Evolutionary conservation across 2,888 invertebrate species (phyloP).

Genomic region (Parasteatoda lunata): DNA sequence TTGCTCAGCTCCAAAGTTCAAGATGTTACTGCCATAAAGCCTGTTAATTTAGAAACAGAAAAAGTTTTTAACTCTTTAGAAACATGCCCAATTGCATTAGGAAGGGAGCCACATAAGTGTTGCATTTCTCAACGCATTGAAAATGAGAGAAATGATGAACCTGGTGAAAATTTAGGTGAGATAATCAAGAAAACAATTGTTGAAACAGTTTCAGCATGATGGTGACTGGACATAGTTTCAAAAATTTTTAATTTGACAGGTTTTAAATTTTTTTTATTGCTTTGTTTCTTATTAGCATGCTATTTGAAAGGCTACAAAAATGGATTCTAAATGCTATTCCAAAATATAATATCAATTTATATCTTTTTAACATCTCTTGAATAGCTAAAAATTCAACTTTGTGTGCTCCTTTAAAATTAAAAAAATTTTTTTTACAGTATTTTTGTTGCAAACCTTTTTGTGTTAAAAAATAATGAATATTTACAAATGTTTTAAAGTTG

Average conservation of each 20-base stretch:
- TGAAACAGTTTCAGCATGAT: conserved; percentile 89
- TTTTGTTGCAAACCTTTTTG: neutral
- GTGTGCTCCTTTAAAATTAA: neutral
- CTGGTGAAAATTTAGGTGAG: conserved; percentile 87
- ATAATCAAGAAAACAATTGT: conserved; percentile 94
- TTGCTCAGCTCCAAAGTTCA: conserved; percentile 66
- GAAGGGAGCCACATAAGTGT: conserved; percentile 54
- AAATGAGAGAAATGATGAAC: conserved; percentile 75
- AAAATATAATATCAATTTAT: neutral
- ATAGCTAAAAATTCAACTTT: neutral
- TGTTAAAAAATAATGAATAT: neutral
- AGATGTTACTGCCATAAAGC: conserved; percentile 68
- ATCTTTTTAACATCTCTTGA: neutral
- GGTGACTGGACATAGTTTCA: conserved; percentile 46
- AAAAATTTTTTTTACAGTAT: neutral
- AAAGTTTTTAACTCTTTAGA: conserved; percentile 56
- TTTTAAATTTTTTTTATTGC: neutral
- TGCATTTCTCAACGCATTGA: conserved; percentile 56
- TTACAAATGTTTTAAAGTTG: neutral
- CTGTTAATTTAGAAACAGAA: conserved; percentile 65
- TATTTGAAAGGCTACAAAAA: no score
- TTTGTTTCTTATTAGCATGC: neutral
- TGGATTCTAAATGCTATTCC: no score
- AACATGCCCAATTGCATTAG: conserved; percentile 44
- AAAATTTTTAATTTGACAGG: conserved; percentile 16